A percentile compares a stretch with the other conserved stretches of the same genome.
These are phyloP conservation scores for Odontomachus brunneus DNA, from an alignment of 1,140 invertebrate genomes.

Conservation along the genomic window DNA sequence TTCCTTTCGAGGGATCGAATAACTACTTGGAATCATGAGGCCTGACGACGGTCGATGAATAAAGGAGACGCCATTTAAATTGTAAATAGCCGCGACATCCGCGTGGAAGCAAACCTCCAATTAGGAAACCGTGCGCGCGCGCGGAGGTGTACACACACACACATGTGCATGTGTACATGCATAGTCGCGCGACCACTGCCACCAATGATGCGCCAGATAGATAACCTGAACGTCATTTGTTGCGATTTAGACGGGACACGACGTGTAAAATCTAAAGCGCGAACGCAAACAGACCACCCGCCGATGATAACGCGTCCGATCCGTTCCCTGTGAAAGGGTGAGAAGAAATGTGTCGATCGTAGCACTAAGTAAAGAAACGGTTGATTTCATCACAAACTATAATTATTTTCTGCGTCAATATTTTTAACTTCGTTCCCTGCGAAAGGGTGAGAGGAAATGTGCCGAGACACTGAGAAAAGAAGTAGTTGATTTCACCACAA, in stretches of 20 bases:
- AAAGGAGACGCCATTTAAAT: slow-evolving; percentile 74
- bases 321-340: too few relatives aligned
- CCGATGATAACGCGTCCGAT: slow-evolving; percentile 15
- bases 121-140: slow-evolving; percentile 71
- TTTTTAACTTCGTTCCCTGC: too few relatives aligned
- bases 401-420: too few relatives aligned
- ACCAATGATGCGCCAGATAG: slow-evolving; percentile 46
- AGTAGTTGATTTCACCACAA: too few relatives aligned
- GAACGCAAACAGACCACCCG: slow-evolving; percentile 15
- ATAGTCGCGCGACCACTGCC: too few relatives aligned
- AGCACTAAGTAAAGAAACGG: too few relatives aligned
- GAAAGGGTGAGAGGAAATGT: too few relatives aligned
- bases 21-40: slow-evolving; percentile 70
- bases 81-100: slow-evolving; percentile 75
- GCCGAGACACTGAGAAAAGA: too few relatives aligned
- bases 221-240: slow-evolving; percentile 47
- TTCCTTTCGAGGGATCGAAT: slow-evolving; percentile 47
- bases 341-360: too few relatives aligned
- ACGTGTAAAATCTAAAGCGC: slow-evolving; percentile 13
- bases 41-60: slow-evolving; percentile 72
- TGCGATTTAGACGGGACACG: slow-evolving; percentile 38
- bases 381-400: too few relatives aligned
- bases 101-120: slow-evolving; percentile 76
- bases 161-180: neutral
- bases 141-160: slow-evolving; percentile 23